Evolutionary conservation across 2,797 vertebrate species (phyloP), one percentile per base, ranked within the genome.

Genomic region (Hemitrygon akajei): DNA sequence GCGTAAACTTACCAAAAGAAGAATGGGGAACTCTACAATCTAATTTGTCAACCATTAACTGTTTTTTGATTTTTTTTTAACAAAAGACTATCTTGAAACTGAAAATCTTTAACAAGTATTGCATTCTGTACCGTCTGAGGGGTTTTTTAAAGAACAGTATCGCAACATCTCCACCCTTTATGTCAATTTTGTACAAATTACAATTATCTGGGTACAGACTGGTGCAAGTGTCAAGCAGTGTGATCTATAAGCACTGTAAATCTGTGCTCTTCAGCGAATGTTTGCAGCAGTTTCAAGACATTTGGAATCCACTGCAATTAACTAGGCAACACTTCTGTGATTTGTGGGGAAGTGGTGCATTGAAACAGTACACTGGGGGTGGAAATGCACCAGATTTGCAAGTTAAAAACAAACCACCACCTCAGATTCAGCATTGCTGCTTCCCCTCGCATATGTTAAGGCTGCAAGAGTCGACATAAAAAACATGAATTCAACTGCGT

Each of bases 301-400:
- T n/a, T n/a, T 58, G 30, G 82, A 60, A n/a, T 14, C 82, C 27
- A 58, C 56, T 86, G 16, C 7, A 14, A 86, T 11, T n/a, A 60
- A 86, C 12, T 47, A 22, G 34, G 7, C 9, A 20, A 14, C 34
- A 66, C 2, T 71, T 71, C 89, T 71, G 66, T 71, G 89, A 91
- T 91, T 91, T 40, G 66, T 27, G 20, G 63, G 63, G 63, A 86
- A 40, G 89, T 22, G 14, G 18, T 63, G 30, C 10, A 25, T 47
- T 89, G 12, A 27, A 30, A 37, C 80, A 11, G 3, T 34, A 20
- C 5, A 2, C 60, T 63, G 16, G 89, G 47, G 89, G 89, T 91
- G 63, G 37, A 71, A 10, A 27, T 91, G 89, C 89, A 40, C 66
- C 66, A 91, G 66, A 91, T 71, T 91, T 91, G 22, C 89, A 91